Evolutionary conservation across 2,888 invertebrate genomes (phyloP).

Genomic region (Entomobrya multifasciata): DNA sequence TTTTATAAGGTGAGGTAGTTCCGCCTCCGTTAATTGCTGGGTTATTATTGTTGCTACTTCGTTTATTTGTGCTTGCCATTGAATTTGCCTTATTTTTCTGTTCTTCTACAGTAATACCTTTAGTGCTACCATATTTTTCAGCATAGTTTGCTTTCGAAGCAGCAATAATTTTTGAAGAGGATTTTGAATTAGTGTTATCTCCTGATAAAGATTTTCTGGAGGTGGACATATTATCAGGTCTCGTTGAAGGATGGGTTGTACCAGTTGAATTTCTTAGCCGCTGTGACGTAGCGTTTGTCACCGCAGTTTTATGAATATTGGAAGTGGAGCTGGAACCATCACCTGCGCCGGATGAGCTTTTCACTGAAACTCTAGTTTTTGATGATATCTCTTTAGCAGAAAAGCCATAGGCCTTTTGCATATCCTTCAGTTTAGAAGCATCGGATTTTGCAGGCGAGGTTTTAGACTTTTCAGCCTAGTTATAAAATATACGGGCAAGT

Average conservation of each 20-base stretch:
- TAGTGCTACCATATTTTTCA: conserved; percentile 39
- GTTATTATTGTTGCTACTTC: neutral
- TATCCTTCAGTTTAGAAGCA: conserved; percentile 46
- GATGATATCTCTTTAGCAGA: conserved; percentile 4
- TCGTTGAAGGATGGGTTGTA: neutral
- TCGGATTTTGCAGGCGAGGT: conserved; percentile 15
- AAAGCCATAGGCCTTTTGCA: conserved; percentile 61
- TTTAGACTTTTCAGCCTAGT: conserved; percentile 27
- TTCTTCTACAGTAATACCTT: neutral
- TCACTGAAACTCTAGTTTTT: neutral
- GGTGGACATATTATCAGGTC: neutral
- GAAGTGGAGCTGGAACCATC: neutral
- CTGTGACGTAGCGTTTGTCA: neutral
- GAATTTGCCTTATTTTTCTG: neutral
- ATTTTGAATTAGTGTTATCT: neutral
- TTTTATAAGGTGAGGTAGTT: conserved; percentile 31
- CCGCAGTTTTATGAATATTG: conserved; percentile 1
- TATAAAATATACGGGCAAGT: too few species aligned
- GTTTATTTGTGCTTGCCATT: neutral
- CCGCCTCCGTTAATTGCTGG: neutral
- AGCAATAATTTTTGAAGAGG: conserved; percentile 56
- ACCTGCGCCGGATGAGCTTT: neutral
- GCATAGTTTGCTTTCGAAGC: conserved; percentile 59
- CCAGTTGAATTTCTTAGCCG: conserved; percentile 8
- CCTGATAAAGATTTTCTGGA: conserved; percentile 18